Evolutionary conservation across 2,888 invertebrate genomes (phyloP).

Genomic region (Drosophila quinaria): DNA sequence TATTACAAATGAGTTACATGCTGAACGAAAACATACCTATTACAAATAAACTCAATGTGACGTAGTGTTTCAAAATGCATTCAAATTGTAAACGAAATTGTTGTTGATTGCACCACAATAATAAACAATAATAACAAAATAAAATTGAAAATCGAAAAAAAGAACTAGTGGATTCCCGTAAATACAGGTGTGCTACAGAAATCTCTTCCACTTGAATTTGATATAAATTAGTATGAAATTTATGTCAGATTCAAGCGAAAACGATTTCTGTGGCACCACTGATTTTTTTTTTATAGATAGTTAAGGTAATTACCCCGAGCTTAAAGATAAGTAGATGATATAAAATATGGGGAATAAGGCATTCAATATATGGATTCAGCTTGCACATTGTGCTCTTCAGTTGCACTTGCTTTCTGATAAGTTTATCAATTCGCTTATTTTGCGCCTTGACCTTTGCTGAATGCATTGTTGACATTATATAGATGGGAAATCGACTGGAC

Average conservation of each 20-base stretch:
- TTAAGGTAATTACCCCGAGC: too few species aligned
- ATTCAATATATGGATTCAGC: constrained; percentile 91
- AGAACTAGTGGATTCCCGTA: too few species aligned
- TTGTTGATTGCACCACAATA: constrained; percentile 39
- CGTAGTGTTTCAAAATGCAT: constrained; percentile 48
- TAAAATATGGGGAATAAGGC: constrained; percentile 95
- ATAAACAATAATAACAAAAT: not conserved
- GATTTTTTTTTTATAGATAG: too few species aligned
- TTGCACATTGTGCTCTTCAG: constrained; percentile 14
- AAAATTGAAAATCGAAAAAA: constrained; percentile 9
- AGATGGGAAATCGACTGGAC: not conserved
- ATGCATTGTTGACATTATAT: not conserved
- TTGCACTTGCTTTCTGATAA: constrained; percentile 32
- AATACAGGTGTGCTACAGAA: too few species aligned
- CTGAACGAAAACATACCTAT: constrained; percentile 44
- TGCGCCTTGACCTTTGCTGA: constrained; percentile 54
- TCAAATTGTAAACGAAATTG: constrained; percentile 36
- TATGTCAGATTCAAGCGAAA: too few species aligned
- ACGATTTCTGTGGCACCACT: too few species aligned
- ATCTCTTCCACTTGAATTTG: too few species aligned
- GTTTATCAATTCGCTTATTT: constrained; percentile 50
- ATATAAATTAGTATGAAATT: too few species aligned
- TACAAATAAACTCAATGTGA: constrained; percentile 32
- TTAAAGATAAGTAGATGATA: constrained; percentile 95
- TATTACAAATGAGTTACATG: constrained; percentile 17